Evolutionary conservation across 2,888 invertebrate genomes (phyloP).

Genomic region (Cerastoderma edule): DNA sequence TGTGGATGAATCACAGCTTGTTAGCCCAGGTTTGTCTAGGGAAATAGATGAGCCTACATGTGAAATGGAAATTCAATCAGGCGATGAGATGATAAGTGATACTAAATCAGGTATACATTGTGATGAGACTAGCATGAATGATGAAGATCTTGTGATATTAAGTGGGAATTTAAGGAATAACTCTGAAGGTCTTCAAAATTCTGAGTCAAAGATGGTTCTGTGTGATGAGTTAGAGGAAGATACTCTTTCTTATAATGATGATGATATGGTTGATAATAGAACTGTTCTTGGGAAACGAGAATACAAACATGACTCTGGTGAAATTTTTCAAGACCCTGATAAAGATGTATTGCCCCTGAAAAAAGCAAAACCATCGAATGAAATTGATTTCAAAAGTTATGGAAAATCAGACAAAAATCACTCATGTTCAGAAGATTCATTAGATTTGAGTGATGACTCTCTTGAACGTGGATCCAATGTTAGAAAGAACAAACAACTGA

Average conservation of each 20-base stretch:
- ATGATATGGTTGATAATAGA: slow-evolving; percentile 26
- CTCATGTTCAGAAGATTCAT: slow-evolving; percentile 38
- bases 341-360: background rate
- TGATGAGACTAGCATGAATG: slow-evolving; percentile 11
- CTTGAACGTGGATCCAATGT: slow-evolving; percentile 43
- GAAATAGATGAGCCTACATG: background rate
- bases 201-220: too few species aligned
- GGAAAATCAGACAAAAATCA: slow-evolving; percentile 51
- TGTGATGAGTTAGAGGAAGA: too few species aligned
- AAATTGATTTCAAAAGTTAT: background rate
- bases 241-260: too few species aligned
- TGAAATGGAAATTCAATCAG: slow-evolving; percentile 16
- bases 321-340: background rate
- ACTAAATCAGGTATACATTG: slow-evolving; percentile 16
- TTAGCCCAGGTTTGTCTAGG: background rate
- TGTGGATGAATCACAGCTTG: slow-evolving; percentile 42
- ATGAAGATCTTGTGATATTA: slow-evolving; percentile 9
- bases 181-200: too few species aligned
- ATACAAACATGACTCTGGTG: slow-evolving; percentile 3
- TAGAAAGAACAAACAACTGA: slow-evolving; percentile 22
- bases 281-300: slow-evolving; percentile 39
- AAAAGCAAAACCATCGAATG: background rate
- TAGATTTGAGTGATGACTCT: slow-evolving; percentile 52
- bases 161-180: slow-evolving; percentile 4
- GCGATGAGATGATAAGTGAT: slow-evolving; percentile 29